phyloP scores from a whole-genome alignment of 2,113 vertebrate genomes.

The Zingel zingel region DNA sequence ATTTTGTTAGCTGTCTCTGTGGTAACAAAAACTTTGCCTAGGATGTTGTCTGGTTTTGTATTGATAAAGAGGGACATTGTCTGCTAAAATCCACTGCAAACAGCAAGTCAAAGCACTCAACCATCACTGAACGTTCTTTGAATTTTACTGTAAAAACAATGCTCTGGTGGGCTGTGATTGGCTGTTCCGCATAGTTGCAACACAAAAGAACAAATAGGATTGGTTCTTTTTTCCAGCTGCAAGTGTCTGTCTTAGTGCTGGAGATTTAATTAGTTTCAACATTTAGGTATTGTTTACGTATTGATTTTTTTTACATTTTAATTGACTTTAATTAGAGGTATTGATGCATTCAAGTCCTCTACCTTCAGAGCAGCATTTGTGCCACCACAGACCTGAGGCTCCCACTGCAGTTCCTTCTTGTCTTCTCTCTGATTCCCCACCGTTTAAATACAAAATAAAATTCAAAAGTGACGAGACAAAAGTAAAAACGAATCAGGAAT shows the following conservation, averaged over 20 bases:
- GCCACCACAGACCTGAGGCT: not conserved
- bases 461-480: not conserved
- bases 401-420: not conserved
- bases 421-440: not conserved
- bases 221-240: not conserved
- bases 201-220: not conserved
- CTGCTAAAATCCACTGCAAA: conserved; percentile 35
- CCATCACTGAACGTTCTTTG: conserved; percentile 13
- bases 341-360: not conserved
- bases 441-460: not conserved
- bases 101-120: conserved; percentile 21
- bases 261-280: not conserved
- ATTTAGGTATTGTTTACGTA: not conserved
- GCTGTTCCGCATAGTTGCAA: not conserved
- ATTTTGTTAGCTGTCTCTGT: conserved; percentile 32
- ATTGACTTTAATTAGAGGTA: not conserved
- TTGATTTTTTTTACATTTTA: not conserved
- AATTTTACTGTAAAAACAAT: conserved; percentile 8
- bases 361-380: conserved; percentile 14
- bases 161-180: conserved; percentile 10
- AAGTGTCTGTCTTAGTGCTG: not conserved
- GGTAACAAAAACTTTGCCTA: conserved; percentile 15
- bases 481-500: not conserved
- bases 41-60: conserved; percentile 9
- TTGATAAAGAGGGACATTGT: conserved; percentile 25